Conservation (phyloP, 2,797 vertebrate genomes). For the Pogonophryne albipinna region DNA sequence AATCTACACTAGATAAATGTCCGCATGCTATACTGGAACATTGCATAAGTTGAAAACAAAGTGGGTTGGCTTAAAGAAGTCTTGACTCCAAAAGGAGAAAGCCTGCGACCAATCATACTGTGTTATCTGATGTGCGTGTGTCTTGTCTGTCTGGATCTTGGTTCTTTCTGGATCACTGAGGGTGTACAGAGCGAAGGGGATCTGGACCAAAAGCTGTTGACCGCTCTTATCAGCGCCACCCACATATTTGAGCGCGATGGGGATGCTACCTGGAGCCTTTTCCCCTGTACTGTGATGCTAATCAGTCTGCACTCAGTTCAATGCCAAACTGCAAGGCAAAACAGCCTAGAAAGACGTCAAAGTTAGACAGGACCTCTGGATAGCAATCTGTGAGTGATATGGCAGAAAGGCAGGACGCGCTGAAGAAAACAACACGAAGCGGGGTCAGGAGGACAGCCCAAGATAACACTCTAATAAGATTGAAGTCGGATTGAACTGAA, state of each 20-base stretch:
- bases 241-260: constrained; percentile 69
- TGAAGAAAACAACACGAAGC: constrained; percentile 33
- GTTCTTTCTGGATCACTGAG: constrained; percentile 83
- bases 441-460: constrained; percentile 9
- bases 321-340: constrained; percentile 14
- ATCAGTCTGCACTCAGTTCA: constrained; percentile 76
- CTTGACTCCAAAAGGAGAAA: constrained; percentile 22
- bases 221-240: constrained; percentile 73
- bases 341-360: constrained; percentile 49
- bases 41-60: constrained; percentile 37
- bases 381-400: constrained; percentile 62
- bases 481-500: not conserved
- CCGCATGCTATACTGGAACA: not conserved
- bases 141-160: constrained; percentile 82
- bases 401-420: constrained; percentile 42
- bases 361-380: constrained; percentile 53
- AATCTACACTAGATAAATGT: constrained; percentile 1
- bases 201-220: constrained; percentile 52
- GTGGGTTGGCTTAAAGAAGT: constrained; percentile 18
- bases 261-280: constrained; percentile 78
- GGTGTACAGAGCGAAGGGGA: constrained; percentile 46
- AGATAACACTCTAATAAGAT: constrained; percentile 33
- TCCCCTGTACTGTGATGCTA: constrained; percentile 66
- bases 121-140: constrained; percentile 66
- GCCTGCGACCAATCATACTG: constrained; percentile 53